A percentile compares a stretch with the other conserved stretches of the same genome.
phyloP scores from a whole-genome alignment of 2,113 vertebrate genomes.

The Eonycteris spelaea region DNA sequence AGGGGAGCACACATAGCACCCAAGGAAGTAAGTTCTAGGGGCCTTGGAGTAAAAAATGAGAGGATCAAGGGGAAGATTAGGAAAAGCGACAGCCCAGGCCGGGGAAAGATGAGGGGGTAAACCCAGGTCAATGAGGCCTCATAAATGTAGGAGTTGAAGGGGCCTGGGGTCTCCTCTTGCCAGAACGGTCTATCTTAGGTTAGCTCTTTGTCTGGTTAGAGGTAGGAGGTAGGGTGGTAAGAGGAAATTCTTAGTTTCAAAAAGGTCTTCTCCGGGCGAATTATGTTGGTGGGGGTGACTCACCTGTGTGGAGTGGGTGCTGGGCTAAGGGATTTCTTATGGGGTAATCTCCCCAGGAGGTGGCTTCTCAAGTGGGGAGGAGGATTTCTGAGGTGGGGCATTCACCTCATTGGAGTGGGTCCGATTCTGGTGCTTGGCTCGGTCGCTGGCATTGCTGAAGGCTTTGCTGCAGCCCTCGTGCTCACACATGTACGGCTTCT shows the following conservation, averaged over 20 bases:
- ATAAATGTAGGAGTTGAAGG: neutral
- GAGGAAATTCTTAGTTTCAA: neutral
- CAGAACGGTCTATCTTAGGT: neutral
- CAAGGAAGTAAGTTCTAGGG: neutral
- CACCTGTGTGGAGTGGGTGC: neutral
- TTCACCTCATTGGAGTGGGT: constrained; percentile 98
- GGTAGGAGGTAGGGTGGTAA: too few species aligned
- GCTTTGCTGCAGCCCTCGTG: constrained; percentile 98
- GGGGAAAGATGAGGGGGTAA: neutral
- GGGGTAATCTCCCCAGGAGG: neutral
- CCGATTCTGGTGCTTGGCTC: constrained; percentile 97
- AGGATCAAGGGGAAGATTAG: neutral
- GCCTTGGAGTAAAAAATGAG: neutral
- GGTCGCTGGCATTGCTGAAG: constrained; percentile 97
- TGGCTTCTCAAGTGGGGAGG: neutral
- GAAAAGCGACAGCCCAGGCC: neutral
- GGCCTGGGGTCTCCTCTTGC: neutral
- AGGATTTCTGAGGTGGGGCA: neutral
- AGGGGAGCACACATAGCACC: too few species aligned
- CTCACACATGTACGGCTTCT: constrained; percentile 97
- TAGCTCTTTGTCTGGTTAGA: neutral
- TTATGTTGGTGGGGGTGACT: neutral
- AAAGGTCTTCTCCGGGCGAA: neutral
- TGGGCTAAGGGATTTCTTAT: constrained; percentile 32
- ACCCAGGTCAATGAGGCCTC: neutral